Conservation (phyloP, 1,140 invertebrate species). For the Aphis gossypii region DNA sequence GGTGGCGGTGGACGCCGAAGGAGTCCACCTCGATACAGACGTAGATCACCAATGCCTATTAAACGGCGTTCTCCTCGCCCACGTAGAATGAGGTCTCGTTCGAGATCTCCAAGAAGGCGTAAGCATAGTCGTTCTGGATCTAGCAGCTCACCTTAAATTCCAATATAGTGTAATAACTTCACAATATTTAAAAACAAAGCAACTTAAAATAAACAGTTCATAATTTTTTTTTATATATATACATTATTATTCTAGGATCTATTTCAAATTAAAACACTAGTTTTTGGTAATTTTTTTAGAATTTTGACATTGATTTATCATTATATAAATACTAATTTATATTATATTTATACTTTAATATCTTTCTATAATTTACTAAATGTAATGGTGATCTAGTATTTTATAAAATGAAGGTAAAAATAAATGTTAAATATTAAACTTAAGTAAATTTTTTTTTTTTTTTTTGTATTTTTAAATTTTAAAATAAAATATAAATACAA, state of each 20-base stretch:
- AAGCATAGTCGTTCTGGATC: constrained; percentile 82
- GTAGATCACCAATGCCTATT: constrained; percentile 54
- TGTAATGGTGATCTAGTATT: background rate
- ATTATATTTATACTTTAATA: background rate
- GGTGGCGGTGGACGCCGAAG: constrained; percentile 44
- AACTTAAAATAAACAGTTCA: background rate
- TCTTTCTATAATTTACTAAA: background rate
- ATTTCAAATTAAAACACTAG: constrained; percentile 12
- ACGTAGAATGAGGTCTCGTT: constrained; percentile 70
- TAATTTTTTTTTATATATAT: background rate
- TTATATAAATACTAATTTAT: background rate
- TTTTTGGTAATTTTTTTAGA: constrained; percentile 1
- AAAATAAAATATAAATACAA: background rate
- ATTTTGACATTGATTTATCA: constrained; percentile 7
- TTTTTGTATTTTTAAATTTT: background rate
- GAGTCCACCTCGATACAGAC: constrained; percentile 46
- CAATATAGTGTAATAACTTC: background rate
- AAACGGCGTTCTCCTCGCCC: constrained; percentile 57
- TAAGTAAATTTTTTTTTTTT: background rate
- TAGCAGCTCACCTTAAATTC: constrained; percentile 76
- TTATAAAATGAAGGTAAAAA: background rate
- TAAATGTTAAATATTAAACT: background rate
- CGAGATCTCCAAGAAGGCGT: constrained; percentile 70
- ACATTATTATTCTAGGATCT: background rate
- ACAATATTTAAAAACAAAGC: background rate